Evolutionary conservation across 2,888 invertebrate species (phyloP).

Genomic region (Neoascia interrupta): DNA sequence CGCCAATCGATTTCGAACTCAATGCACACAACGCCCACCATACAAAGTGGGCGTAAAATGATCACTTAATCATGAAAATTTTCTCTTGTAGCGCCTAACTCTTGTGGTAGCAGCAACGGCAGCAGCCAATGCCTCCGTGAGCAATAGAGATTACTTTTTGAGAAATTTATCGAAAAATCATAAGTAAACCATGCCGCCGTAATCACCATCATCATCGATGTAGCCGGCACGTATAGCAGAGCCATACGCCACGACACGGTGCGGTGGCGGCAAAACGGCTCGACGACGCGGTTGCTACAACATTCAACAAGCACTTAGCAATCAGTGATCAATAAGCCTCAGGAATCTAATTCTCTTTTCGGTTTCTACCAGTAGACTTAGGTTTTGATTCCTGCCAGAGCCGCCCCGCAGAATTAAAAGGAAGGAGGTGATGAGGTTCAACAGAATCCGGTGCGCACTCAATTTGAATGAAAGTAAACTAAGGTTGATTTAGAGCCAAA

Average conservation of each 20-base stretch:
- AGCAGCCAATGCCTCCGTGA: constrained; percentile 23
- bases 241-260: constrained; percentile 39
- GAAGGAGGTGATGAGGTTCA: constrained; percentile 69
- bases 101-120: constrained; percentile 43
- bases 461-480: constrained; percentile 67
- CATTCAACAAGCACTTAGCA: constrained; percentile 52
- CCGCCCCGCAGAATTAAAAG: constrained; percentile 23
- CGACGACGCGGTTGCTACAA: constrained; percentile 17
- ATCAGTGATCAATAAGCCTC: constrained; percentile 69
- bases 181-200: constrained; percentile 22
- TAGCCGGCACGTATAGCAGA: not conserved
- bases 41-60: constrained; percentile 56
- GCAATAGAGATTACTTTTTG: constrained; percentile 51
- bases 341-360: constrained; percentile 63
- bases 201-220: constrained; percentile 19
- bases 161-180: constrained; percentile 58
- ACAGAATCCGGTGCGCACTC: constrained; percentile 34
- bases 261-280: not conserved
- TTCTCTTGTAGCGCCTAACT: constrained; percentile 14
- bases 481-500: constrained; percentile 58
- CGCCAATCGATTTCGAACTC: constrained; percentile 47
- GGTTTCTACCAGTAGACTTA: constrained; percentile 33
- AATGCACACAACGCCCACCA: constrained; percentile 52
- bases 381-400: constrained; percentile 27
- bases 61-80: constrained; percentile 64